Conservation (phyloP, 2,888 invertebrate species). For the Phortica magna region DNA sequence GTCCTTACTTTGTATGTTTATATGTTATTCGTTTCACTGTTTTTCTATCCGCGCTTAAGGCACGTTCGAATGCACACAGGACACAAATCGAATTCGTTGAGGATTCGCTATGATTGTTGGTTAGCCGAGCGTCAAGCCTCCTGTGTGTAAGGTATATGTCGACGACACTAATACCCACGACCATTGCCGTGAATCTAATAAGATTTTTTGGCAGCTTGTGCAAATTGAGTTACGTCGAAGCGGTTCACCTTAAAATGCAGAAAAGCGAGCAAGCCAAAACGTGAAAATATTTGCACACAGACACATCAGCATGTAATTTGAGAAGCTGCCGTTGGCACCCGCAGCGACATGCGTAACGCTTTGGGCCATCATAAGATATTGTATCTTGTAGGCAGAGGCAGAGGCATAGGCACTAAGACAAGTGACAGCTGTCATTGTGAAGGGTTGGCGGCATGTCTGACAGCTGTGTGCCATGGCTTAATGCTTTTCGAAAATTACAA, state of each 20-base stretch:
- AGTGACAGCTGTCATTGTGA: constrained; percentile 6
- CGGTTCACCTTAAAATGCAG: not conserved
- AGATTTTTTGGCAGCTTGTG: constrained; percentile 11
- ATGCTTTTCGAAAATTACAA: constrained; percentile 41
- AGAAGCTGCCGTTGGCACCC: not conserved
- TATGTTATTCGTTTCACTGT: not conserved
- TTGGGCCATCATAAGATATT: not conserved
- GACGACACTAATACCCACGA: not conserved
- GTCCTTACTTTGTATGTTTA: not conserved
- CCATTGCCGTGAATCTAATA: constrained; percentile 4
- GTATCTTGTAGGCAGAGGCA: not conserved
- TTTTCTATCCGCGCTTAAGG: not conserved
- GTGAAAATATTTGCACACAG: constrained; percentile 16
- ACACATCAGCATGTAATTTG: constrained; percentile 11
- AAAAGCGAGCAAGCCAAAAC: no score
- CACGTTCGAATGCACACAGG: constrained; percentile 5
- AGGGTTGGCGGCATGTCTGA: not conserved
- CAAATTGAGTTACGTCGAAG: constrained; percentile 6
- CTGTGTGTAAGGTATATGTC: not conserved
- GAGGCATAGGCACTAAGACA: not conserved
- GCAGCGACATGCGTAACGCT: not conserved
- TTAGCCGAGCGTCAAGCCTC: not conserved
- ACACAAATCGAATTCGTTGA: not conserved
- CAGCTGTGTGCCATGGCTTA: not conserved
- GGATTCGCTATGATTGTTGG: not conserved